These are phyloP conservation scores for Molanna angustata DNA, from an alignment of 2,888 invertebrate species.

Conservation along the genomic window DNA sequence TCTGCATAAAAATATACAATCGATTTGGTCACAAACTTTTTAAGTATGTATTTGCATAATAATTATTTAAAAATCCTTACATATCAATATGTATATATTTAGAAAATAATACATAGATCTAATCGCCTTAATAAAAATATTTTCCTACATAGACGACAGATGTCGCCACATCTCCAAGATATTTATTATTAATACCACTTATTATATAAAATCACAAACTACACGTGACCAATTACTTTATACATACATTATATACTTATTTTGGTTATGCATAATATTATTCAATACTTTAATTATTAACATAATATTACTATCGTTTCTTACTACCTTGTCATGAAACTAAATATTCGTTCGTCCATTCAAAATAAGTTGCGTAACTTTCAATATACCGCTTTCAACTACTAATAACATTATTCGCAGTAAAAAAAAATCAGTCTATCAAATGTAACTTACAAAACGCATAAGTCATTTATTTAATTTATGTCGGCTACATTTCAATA, in stretches of 20 bases:
- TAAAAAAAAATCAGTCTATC: conserved; percentile 25
- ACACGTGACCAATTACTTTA: conserved; percentile 20
- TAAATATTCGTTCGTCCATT: conserved; percentile 19
- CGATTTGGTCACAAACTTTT: too few species aligned
- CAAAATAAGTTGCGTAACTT: conserved; percentile 15
- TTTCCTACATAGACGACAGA: conserved; percentile 24
- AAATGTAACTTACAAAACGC: conserved; percentile 1
- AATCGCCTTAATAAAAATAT: conserved; percentile 28
- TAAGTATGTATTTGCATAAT: too few species aligned
- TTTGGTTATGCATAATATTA: conserved; percentile 25
- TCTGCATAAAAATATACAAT: too few species aligned
- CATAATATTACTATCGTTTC: too few species aligned
- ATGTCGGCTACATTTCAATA: conserved; percentile 1
- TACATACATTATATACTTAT: conserved; percentile 14
- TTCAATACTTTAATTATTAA: conserved; percentile 11
- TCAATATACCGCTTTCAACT: conserved; percentile 4
- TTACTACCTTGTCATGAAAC: conserved; percentile 32
- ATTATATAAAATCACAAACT: conserved; percentile 29
- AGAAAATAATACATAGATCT: conserved; percentile 25
- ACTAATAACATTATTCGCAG: conserved; percentile 11
- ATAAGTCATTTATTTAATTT: not conserved
- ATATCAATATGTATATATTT: conserved; percentile 7
- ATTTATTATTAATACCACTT: conserved; percentile 5
- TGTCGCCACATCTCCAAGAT: not conserved
- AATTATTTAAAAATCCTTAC: conserved; percentile 7